Evolutionary conservation across 2,797 vertebrate genomes (phyloP).

Genomic region (Acanthiza pusilla): DNA sequence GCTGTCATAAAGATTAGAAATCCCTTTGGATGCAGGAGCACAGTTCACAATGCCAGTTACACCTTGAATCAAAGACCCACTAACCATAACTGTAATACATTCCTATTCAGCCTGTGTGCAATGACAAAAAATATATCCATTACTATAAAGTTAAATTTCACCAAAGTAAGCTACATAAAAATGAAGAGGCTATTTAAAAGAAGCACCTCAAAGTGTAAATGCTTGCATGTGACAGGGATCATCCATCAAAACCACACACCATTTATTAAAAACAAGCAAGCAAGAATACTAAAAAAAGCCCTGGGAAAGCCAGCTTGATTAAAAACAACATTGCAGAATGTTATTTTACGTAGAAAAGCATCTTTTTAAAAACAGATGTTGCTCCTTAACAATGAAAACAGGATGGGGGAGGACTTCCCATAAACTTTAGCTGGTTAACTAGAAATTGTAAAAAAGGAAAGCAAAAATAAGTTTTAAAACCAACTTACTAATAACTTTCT

Average conservation of each 20-base stretch:
- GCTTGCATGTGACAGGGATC: background rate
- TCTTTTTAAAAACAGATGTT: background rate
- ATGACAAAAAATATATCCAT: background rate
- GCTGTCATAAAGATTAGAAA: background rate
- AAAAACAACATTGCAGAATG: background rate
- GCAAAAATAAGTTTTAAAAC: background rate
- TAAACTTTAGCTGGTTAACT: background rate
- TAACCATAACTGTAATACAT: background rate
- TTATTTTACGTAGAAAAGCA: background rate
- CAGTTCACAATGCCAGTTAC: background rate
- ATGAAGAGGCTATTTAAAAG: background rate
- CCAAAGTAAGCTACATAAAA: background rate
- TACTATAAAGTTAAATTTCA: background rate
- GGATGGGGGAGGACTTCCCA: background rate
- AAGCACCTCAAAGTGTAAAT: background rate
- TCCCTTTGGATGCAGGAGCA: background rate
- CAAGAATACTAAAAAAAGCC: background rate
- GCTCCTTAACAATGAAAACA: background rate
- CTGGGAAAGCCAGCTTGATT: background rate
- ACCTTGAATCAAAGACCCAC: background rate
- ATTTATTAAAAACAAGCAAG: background rate
- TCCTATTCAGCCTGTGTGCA: background rate
- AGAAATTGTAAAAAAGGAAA: background rate
- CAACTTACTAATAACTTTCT: background rate
- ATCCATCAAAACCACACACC: background rate